phyloP scores from a whole-genome alignment of 2,113 vertebrate species.

The Aegithalos caudatus region DNA sequence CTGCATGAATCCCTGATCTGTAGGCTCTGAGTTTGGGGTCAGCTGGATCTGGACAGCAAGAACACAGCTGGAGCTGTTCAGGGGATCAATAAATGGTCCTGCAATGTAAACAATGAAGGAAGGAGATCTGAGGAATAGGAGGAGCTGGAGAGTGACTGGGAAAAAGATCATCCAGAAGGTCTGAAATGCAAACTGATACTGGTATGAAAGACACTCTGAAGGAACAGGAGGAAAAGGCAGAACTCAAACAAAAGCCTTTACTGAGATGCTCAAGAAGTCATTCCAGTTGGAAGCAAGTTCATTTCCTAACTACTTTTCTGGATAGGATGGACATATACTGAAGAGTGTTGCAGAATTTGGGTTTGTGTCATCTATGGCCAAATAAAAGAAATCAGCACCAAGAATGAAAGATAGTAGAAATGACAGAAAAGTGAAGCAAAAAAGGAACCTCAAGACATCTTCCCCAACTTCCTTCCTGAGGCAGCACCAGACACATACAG shows the following conservation, averaged over 20 bases:
- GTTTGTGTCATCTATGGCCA: not conserved
- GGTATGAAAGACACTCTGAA: not conserved
- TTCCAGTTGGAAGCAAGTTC: not conserved
- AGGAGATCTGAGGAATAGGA: not conserved
- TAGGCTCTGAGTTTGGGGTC: not conserved
- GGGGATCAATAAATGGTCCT: not conserved
- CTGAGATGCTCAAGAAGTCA: not conserved
- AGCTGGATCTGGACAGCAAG: not conserved
- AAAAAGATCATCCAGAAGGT: not conserved
- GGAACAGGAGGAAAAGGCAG: not conserved
- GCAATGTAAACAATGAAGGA: not conserved
- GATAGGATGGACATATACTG: not conserved
- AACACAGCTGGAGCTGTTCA: not conserved
- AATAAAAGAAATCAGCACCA: not conserved
- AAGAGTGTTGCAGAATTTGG: not conserved
- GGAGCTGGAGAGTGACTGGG: not conserved
- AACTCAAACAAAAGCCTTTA: not conserved
- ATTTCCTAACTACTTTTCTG: not conserved
- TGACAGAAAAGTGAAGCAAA: not conserved
- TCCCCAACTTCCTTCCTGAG: not conserved
- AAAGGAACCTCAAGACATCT: not conserved
- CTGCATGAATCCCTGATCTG: not conserved
- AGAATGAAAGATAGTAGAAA: not conserved
- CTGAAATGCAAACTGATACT: not conserved
- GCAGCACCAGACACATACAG: not conserved